phyloP scores from a whole-genome alignment of 2,888 invertebrate species.

The Mylabris sibirica region DNA sequence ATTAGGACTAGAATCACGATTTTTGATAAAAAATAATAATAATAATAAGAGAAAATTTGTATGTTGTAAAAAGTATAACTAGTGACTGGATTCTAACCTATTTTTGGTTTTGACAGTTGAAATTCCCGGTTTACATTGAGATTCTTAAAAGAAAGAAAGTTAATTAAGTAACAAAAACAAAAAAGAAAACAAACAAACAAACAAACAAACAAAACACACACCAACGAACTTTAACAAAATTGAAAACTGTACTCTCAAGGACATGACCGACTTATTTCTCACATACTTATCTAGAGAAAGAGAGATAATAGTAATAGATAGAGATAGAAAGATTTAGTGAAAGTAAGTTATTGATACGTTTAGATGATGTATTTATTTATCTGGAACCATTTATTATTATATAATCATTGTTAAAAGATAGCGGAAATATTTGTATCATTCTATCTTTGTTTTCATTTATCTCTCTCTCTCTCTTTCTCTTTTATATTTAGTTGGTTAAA shows the following conservation, averaged over 20 bases:
- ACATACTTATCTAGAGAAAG: background rate
- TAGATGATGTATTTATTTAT: background rate
- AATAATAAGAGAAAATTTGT: too few relatives aligned
- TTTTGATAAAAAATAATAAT: too few relatives aligned
- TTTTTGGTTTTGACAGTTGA: too few relatives aligned
- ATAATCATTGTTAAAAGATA: background rate
- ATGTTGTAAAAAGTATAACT: background rate
- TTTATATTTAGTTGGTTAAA: background rate
- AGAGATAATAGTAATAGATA: background rate
- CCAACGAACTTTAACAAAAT: too few relatives aligned
- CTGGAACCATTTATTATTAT: background rate
- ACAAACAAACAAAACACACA: too few relatives aligned
- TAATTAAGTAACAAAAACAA: background rate
- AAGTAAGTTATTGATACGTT: background rate
- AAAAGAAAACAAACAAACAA: too few relatives aligned
- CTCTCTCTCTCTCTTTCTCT: background rate
- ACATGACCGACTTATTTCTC: background rate
- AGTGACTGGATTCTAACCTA: background rate
- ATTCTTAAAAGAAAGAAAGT: background rate
- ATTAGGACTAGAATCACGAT: too few relatives aligned
- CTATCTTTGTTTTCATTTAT: background rate
- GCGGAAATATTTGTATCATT: conserved; percentile 1
- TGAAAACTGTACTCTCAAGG: background rate
- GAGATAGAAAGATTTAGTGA: background rate
- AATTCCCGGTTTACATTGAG: too few relatives aligned